Evolutionary conservation across 1,140 invertebrate species (phyloP).

Genomic region (Periplaneta americana): DNA sequence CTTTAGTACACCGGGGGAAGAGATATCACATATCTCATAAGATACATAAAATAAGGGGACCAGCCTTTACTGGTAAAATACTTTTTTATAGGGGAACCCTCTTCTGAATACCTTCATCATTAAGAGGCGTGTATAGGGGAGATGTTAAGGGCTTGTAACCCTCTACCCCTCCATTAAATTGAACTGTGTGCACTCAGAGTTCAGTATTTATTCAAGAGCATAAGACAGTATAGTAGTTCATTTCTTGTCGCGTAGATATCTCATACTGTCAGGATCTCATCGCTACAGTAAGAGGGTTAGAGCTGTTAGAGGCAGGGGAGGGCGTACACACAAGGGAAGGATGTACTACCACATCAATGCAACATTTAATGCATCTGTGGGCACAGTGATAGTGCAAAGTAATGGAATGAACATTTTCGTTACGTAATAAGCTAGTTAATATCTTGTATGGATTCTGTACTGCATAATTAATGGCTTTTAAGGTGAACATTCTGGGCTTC

Average conservation of each 20-base stretch:
- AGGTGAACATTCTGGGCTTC: neutral
- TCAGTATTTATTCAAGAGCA: neutral
- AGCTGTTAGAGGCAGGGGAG: neutral
- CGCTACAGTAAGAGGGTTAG: neutral
- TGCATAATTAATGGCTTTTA: neutral
- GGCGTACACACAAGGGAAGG: neutral
- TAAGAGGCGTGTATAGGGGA: neutral
- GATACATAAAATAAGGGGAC: neutral
- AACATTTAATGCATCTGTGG: neutral
- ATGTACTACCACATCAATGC: neutral
- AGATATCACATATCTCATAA: neutral
- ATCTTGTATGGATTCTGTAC: neutral
- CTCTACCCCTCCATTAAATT: neutral
- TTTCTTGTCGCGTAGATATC: neutral
- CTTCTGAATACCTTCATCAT: neutral
- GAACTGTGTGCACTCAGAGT: neutral
- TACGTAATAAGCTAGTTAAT: neutral
- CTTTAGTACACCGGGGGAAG: no score
- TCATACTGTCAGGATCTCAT: neutral
- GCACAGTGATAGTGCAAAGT: neutral
- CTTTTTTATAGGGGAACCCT: neutral
- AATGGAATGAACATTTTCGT: neutral
- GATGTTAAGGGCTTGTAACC: neutral
- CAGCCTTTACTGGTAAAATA: neutral
- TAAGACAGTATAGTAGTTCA: neutral